Evolutionary conservation across 2,888 invertebrate species (phyloP).

Genomic region (Lithosia quadra): DNA sequence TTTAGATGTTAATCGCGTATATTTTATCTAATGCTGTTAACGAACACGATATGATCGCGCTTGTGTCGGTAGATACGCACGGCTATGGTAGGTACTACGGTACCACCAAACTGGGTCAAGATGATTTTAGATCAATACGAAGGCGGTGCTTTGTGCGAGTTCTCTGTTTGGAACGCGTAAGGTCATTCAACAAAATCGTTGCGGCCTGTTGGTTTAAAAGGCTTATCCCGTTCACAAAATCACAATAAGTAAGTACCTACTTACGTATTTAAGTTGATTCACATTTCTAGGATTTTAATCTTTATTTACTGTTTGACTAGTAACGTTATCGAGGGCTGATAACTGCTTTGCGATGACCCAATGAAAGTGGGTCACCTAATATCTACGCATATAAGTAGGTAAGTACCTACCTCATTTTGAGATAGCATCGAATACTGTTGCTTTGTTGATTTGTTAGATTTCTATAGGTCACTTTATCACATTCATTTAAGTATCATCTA

Average conservation of each 20-base stretch:
- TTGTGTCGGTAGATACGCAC: constrained; percentile 9
- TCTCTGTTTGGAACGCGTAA: constrained; percentile 13
- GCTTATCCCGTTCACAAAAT: constrained; percentile 1
- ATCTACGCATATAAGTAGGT: constrained; percentile 20
- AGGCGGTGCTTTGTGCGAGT: constrained; percentile 30
- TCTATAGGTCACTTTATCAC: constrained; percentile 4
- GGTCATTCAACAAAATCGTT: constrained; percentile 27
- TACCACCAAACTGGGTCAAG: constrained; percentile 47
- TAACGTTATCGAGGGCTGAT: constrained; percentile 31
- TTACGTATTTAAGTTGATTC: constrained; percentile 8
- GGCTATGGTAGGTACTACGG: constrained; percentile 19
- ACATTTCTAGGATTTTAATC: constrained; percentile 1
- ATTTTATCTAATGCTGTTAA: constrained; percentile 29
- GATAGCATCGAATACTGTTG: constrained; percentile 17
- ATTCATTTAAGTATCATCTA: not conserved
- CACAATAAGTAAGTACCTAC: not conserved
- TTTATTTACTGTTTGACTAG: constrained; percentile 19
- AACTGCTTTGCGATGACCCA: constrained; percentile 26
- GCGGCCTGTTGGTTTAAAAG: not conserved
- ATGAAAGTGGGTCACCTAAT: constrained; percentile 33
- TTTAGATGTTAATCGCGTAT: constrained; percentile 4
- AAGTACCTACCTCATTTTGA: constrained; percentile 12
- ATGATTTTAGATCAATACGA: constrained; percentile 65
- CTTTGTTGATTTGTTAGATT: constrained; percentile 2
- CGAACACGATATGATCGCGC: constrained; percentile 30